phyloP scores from a whole-genome alignment of 2,113 vertebrate species.

The Plotosus lineatus region DNA sequence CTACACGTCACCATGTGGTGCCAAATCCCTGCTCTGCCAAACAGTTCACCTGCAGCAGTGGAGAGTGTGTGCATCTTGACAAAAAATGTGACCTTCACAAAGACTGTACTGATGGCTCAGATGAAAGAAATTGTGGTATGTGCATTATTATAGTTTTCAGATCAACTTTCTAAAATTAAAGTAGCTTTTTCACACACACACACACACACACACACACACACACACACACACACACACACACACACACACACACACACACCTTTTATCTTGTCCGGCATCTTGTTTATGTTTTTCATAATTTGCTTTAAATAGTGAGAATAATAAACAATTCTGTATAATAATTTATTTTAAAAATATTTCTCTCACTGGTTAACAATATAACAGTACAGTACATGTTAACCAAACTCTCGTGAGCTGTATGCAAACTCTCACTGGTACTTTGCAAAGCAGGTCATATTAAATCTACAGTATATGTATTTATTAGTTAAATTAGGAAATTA shows the following conservation, averaged over 20 bases:
- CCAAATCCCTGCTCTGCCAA: constrained; percentile 74
- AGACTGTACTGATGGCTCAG: constrained; percentile 81
- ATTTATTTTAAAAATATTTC: not conserved
- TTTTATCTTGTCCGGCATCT: not conserved
- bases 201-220: too few species aligned
- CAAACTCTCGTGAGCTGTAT: too few species aligned
- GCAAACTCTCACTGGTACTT: not conserved
- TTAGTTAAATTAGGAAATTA: too few species aligned
- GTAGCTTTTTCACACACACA: too few species aligned
- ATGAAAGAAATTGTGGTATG: constrained; percentile 81
- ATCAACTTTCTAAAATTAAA: too few species aligned
- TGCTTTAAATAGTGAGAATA: not conserved
- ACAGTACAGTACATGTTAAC: not conserved
- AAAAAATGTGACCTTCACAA: constrained; percentile 76
- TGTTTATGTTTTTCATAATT: not conserved
- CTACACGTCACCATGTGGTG: constrained; percentile 46
- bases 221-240: too few species aligned
- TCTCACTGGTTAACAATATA: not conserved
- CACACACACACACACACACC: too few species aligned
- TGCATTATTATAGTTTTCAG: not conserved
- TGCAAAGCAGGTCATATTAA: not conserved
- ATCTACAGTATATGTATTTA: not conserved
- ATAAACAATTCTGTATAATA: not conserved
- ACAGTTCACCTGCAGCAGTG: constrained; percentile 78
- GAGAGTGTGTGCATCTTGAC: constrained; percentile 78